Evolutionary conservation across 2,113 vertebrate species (phyloP), one percentile per base, ranked within the genome.

Genomic region (Varanus komodoensis): DNA sequence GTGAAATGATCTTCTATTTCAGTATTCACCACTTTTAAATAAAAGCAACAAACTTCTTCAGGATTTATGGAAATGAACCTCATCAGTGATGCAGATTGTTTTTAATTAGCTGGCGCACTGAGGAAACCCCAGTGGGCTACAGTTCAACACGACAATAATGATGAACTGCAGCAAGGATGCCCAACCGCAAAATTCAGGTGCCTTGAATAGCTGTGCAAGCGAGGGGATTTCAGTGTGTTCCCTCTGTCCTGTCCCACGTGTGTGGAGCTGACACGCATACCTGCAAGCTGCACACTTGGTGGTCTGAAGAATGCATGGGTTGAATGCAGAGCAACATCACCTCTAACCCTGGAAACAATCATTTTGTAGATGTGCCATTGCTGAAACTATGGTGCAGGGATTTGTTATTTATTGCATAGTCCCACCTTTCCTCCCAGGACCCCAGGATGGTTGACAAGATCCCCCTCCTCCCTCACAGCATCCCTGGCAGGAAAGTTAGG

Each of bases 41-140:
- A 85, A 95, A 92, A 94, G 91, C 94, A 93, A 95, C 93, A 93
- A 91, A 93, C 92, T 90, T 91, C 94, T 95, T 95, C 93, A 93
- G 95, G 94, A 93, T 94, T 96, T 96, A 96, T 97, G 95, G 94
- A 96, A 97, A 97, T 96, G 93, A 92, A 94, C 84, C 90, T 95
- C 93, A 95, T 96, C 95, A 94, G 92, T 0, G 92, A 95, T 97
- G 95, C 95, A 96, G 95, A 96, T 96, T 96, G 96, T 94, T 95
- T 95, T 96, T 34, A 96, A 96, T 96, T 96, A 95, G 95, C 96
- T 96, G 93, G 93, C 91, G 94, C 93, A 95, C 92, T 38, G 87
- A 97, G 94, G 96, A 96, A 96, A 93, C 92, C 95, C 95, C 93
- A 93, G 89, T 89, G 89, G 94, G 93, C 92, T 94, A 84, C 93